These are phyloP conservation scores for Eulemur mongoz DNA, from an alignment of 2,797 vertebrate species.

Conservation along the genomic window DNA sequence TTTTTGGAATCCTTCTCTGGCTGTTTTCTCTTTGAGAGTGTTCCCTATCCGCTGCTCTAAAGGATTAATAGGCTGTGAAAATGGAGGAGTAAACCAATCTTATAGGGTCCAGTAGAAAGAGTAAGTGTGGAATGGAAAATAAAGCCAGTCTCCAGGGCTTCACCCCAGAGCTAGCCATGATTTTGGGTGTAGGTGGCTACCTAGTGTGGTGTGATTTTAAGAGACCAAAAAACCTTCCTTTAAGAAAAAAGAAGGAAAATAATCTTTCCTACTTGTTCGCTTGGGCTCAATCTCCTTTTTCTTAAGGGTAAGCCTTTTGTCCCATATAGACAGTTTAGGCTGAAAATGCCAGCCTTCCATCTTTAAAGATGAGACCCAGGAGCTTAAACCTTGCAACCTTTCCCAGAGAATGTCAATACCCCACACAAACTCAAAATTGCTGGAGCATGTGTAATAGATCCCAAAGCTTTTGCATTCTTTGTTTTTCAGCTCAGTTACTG, in stretches of 20 bases:
- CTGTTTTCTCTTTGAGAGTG: conserved; percentile 50
- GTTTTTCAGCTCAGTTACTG: not conserved
- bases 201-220: conserved; percentile 38
- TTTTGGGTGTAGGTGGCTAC: conserved; percentile 33
- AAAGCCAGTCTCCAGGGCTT: conserved; percentile 15
- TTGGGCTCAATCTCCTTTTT: not conserved
- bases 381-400: conserved; percentile 24
- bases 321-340: not conserved
- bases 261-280: not conserved
- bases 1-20: conserved; percentile 19
- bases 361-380: not conserved
- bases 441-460: not conserved
- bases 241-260: not conserved
- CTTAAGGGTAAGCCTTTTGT: conserved; percentile 8
- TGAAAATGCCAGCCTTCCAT: not conserved
- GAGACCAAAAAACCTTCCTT: not conserved
- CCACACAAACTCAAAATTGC: conserved; percentile 6
- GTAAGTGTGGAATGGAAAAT: conserved; percentile 24
- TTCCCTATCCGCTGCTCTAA: conserved; percentile 16
- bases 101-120: conserved; percentile 30
- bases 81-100: conserved; percentile 29
- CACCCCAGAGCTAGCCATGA: not conserved
- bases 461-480: not conserved
- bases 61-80: conserved; percentile 50
- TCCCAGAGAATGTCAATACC: not conserved